Percentiles rank a stretch among this genome's conserved stretches.
These are phyloP conservation scores for Aplysina aerophoba DNA, from an alignment of 37 sponge, comb jelly and placozoan genomes.

Conservation along the genomic window DNA sequence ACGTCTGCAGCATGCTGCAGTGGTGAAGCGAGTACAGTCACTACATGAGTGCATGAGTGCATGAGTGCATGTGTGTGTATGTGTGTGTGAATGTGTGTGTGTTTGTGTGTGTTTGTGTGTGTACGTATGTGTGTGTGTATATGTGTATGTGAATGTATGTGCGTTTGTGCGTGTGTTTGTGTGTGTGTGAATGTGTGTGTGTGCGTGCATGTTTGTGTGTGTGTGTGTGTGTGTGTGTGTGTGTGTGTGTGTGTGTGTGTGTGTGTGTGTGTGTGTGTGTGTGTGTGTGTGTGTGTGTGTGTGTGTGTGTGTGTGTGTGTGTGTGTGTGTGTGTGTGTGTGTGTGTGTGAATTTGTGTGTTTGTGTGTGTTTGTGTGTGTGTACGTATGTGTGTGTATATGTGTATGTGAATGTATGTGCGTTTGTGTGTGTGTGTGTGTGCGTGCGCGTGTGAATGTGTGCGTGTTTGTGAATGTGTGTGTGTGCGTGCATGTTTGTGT, in stretches of 20 bases:
- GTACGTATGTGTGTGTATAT: constrained; percentile 18
- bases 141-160: constrained; percentile 23
- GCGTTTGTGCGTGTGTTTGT: constrained; percentile 28
- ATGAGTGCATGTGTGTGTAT: constrained; percentile 23
- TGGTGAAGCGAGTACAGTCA: background rate
- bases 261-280: constrained; percentile 35
- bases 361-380: constrained; percentile 23
- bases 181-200: constrained; percentile 6
- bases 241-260: background rate
- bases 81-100: constrained; percentile 8
- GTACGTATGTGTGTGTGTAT: constrained; percentile 13
- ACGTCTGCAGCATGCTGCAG: background rate
- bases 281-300: background rate
- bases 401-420: background rate
- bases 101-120: constrained; percentile 10
- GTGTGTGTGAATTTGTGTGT: constrained; percentile 18
- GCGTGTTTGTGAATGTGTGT: background rate
- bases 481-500: constrained; percentile 32
- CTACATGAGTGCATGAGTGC: constrained; percentile 29
- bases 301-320: constrained; percentile 18
- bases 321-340: constrained; percentile 14
- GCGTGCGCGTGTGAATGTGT: background rate
- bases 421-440: constrained; percentile 14
- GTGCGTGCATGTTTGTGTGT: too few species aligned
- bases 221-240: constrained; percentile 35